phyloP scores from a whole-genome alignment of 2,797 vertebrate genomes.

The Leucoraja ocellata region DNA sequence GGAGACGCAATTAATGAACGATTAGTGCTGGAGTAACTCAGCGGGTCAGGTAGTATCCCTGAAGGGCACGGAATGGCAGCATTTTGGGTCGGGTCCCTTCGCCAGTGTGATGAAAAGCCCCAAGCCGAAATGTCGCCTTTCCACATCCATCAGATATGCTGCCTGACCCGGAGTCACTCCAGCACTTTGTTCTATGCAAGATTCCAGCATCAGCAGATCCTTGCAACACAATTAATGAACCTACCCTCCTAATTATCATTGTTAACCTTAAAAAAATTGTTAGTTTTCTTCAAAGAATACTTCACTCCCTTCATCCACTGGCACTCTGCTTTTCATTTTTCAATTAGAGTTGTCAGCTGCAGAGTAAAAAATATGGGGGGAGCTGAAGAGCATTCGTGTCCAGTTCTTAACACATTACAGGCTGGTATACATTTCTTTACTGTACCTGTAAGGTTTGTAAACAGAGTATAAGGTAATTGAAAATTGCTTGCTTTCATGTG shows the following conservation, averaged over 20 bases:
- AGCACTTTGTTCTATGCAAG: too few species aligned
- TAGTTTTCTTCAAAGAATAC: not conserved
- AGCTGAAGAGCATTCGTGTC: not conserved
- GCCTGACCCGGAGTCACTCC: too few species aligned
- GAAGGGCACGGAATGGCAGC: too few species aligned
- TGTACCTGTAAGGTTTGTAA: not conserved
- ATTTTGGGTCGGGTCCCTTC: too few species aligned
- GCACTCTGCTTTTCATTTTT: not conserved
- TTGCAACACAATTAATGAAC: not conserved
- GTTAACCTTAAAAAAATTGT: not conserved
- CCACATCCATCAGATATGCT: too few species aligned
- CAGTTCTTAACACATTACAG: not conserved
- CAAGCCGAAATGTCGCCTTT: too few species aligned
- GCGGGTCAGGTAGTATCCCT: too few species aligned
- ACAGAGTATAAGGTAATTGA: not conserved
- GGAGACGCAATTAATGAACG: not conserved
- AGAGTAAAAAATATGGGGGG: not conserved
- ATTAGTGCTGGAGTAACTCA: too few species aligned
- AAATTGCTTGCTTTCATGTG: constrained; percentile 16
- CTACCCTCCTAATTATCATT: not conserved
- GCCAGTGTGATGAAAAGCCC: too few species aligned
- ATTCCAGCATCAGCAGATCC: too few species aligned
- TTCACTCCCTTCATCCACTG: not conserved
- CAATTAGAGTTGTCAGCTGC: not conserved
- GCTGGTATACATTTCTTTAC: not conserved